Evolutionary conservation across 1,140 invertebrate species (phyloP).

Genomic region (Trachymyrmex cornetzi): DNA sequence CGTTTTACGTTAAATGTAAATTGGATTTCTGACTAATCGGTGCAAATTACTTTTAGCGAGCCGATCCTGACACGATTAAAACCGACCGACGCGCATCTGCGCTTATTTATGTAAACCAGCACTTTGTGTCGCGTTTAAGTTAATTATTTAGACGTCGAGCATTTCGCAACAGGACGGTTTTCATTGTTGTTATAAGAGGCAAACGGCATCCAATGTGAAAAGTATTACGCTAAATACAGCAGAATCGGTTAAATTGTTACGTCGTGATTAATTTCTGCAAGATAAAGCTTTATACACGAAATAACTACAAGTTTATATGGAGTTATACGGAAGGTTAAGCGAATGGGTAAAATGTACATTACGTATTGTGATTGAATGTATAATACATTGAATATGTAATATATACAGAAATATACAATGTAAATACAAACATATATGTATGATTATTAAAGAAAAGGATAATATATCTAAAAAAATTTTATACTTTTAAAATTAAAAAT

Average conservation of each 20-base stretch:
- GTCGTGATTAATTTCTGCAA: neutral
- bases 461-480: neutral
- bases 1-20: conserved; percentile 68
- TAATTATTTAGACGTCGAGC: conserved; percentile 17
- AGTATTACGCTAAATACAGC: neutral
- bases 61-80: conserved; percentile 47
- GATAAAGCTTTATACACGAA: neutral
- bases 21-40: conserved; percentile 66
- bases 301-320: neutral
- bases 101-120: conserved; percentile 60
- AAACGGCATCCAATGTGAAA: neutral
- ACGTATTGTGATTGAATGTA: neutral
- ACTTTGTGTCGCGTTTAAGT: conserved; percentile 28
- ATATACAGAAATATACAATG: neutral
- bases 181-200: neutral
- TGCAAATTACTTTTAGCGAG: conserved; percentile 68
- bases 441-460: neutral
- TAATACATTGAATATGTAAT: neutral
- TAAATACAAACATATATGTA: neutral
- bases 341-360: neutral
- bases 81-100: conserved; percentile 39
- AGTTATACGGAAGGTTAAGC: neutral
- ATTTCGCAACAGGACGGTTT: neutral
- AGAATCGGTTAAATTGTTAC: neutral
- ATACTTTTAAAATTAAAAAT: neutral